phyloP scores from a whole-genome alignment of 2,888 invertebrate genomes.

The Leptopilina myrica region DNA sequence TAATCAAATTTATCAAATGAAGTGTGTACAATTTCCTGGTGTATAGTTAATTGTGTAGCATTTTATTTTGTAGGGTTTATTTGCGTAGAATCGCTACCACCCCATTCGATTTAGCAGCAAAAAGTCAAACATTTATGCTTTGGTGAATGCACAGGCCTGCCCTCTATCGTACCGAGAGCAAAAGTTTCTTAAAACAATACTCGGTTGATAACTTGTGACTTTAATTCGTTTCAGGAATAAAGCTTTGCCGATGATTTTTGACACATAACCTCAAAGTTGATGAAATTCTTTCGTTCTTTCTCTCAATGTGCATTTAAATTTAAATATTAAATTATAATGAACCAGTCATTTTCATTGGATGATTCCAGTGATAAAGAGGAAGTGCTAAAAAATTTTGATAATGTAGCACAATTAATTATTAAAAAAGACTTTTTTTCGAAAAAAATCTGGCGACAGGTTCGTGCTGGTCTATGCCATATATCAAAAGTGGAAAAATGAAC shows the following conservation, averaged over 20 bases:
- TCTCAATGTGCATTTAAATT: neutral
- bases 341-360: constrained; percentile 16
- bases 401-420: constrained; percentile 41
- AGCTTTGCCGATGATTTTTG: neutral
- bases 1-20: no score
- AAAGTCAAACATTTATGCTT: no score
- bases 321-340: constrained; percentile 14
- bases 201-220: no score
- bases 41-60: no score
- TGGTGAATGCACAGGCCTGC: no score
- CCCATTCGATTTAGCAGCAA: no score
- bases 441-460: constrained; percentile 44
- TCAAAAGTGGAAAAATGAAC: constrained; percentile 46
- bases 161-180: no score
- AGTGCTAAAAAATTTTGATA: constrained; percentile 41
- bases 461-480: constrained; percentile 45
- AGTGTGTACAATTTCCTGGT: no score
- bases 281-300: neutral
- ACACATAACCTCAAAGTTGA: neutral
- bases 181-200: no score
- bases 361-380: constrained; percentile 30
- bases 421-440: constrained; percentile 44
- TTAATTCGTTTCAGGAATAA: no score
- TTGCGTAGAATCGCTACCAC: no score
- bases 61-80: no score